Evolutionary conservation across 2,888 invertebrate genomes (phyloP).

Genomic region (Epistrophella euchroma): DNA sequence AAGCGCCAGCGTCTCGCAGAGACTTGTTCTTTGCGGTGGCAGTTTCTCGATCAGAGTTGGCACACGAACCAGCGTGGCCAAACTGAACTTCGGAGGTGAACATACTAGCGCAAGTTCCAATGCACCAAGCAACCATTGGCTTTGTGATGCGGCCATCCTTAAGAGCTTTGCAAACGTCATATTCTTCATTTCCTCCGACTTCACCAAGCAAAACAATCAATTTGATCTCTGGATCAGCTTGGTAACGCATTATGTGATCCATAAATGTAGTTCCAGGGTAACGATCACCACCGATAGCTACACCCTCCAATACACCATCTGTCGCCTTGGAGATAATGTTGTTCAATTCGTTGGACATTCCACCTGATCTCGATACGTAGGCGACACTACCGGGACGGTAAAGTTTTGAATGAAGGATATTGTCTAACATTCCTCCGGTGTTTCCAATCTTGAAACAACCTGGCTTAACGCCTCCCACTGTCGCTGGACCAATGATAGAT

Average conservation of each 20-base stretch:
- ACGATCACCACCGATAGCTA: slow-evolving; percentile 98
- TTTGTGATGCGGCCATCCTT: slow-evolving; percentile 92
- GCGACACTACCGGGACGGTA: slow-evolving; percentile 99
- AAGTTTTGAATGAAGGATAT: slow-evolving; percentile 97
- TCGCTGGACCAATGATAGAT: slow-evolving; percentile 95
- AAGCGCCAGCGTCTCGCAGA: slow-evolving; percentile 92
- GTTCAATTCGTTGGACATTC: slow-evolving; percentile 99
- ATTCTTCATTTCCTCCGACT: slow-evolving; percentile 99
- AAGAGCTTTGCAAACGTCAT: slow-evolving; percentile 96
- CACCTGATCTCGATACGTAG: slow-evolving; percentile 99
- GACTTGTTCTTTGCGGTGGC: slow-evolving; percentile 96
- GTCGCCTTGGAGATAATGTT: slow-evolving; percentile 98
- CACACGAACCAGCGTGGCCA: slow-evolving; percentile 99
- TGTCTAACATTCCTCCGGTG: slow-evolving; percentile 99
- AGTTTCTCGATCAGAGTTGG: slow-evolving; percentile 96
- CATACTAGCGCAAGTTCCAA: slow-evolving; percentile 95
- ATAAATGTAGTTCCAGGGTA: slow-evolving; percentile 99
- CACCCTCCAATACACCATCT: slow-evolving; percentile 98
- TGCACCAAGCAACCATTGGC: slow-evolving; percentile 99
- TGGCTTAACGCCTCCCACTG: slow-evolving; percentile 98
- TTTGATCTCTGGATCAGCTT: slow-evolving; percentile 92
- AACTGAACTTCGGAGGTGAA: slow-evolving; percentile 97
- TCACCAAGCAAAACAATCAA: slow-evolving; percentile 98
- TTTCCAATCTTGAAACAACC: slow-evolving; percentile 99
- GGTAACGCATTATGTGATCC: slow-evolving; percentile 96